Evolutionary conservation across 2,113 vertebrate genomes (phyloP), one percentile per base, ranked within the genome.

Genomic region (Tursiops truncatus): DNA sequence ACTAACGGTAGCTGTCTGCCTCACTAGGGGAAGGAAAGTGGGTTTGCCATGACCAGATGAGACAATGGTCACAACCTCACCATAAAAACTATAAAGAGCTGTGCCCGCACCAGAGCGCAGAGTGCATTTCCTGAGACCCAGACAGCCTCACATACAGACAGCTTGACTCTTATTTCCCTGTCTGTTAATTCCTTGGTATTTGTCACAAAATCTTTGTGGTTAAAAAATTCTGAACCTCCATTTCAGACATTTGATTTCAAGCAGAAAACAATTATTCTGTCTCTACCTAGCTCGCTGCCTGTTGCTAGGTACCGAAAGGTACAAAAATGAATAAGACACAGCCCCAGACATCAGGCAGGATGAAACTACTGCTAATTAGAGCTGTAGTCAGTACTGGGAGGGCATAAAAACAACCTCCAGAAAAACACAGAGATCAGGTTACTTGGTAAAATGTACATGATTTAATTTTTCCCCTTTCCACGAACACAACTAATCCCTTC

Each of bases 211-310:
- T 82, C 63, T 91, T 81, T 87, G 25, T 70, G 56, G 31, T 80
- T 36, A 56, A 79, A 36, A 85, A 84, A 62, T 80, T 82, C 50
- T 65, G 53, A 97, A 74, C 11, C 17, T 90, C 68, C n/a, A 76
- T 81, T 96, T 90, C 63, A 83, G 70, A 81, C 28, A 90, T 20
- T n/a, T 31, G 67, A 86, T 76, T 91, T 91, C 36, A 93, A 96
- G 77, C 89, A 96, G 62, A 94, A 93, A 81, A 81, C 65, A 95
- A 97, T 97, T 82, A 96, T 87, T 86, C 95, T 95, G 85, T 74
- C 67, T 60, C 82, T 58, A 68, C 76, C 77, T 92, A 23, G 14
- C 63, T 58, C 3, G 7, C 58, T 96, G 88, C 68, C 83, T 93
- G 97, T 89, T 96, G 97, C 95, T 74, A 97, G 92, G 92, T 95